Evolutionary conservation across 2,113 vertebrate genomes (phyloP).

Genomic region (Epinephelus fuscoguttatus): DNA sequence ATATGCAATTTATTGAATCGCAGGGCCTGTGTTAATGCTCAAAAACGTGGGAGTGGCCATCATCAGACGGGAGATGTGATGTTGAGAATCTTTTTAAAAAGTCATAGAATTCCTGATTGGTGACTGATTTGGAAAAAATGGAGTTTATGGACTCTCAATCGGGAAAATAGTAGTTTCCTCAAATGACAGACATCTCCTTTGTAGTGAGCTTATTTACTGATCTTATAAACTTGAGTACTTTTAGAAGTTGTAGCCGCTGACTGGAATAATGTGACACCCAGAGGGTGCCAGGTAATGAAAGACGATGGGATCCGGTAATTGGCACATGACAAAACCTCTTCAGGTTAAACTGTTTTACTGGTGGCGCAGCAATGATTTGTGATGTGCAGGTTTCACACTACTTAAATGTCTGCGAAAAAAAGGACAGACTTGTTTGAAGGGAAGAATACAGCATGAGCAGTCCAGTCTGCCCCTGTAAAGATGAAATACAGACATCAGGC

Average conservation of each 20-base stretch:
- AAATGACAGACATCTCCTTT: not conserved
- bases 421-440: conserved; percentile 9
- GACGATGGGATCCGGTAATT: conserved; percentile 47
- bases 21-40: conserved; percentile 25
- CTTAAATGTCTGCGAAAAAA: conserved; percentile 21
- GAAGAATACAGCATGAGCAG: conserved; percentile 35
- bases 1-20: conserved; percentile 57
- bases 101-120: conserved; percentile 4
- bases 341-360: conserved; percentile 31
- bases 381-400: conserved; percentile 5
- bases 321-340: conserved; percentile 22
- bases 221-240: conserved; percentile 31
- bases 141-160: conserved; percentile 35
- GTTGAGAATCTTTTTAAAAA: conserved; percentile 25
- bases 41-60: conserved; percentile 23
- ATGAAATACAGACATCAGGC: conserved; percentile 61
- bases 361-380: conserved; percentile 19
- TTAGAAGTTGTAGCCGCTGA: conserved; percentile 16
- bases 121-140: conserved; percentile 54
- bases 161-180: not conserved
- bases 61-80: conserved; percentile 8
- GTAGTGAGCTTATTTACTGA: not conserved
- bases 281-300: conserved; percentile 36
- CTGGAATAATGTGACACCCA: conserved; percentile 34
- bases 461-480: conserved; percentile 23